Evolutionary conservation across 2,113 vertebrate genomes (phyloP).

Genomic region (Hippocampus mohnikei): DNA sequence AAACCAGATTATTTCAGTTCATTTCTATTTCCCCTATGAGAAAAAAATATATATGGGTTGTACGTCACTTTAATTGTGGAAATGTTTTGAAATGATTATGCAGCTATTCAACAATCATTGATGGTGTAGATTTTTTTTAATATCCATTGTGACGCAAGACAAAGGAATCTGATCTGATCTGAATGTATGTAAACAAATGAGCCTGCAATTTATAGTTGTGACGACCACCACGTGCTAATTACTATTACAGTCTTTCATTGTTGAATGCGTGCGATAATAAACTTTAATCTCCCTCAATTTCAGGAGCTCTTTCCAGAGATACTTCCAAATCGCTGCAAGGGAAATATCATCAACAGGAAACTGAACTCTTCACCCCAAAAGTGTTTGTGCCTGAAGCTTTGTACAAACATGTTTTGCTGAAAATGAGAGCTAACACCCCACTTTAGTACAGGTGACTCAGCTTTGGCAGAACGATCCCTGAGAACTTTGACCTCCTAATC

Average conservation of each 20-base stretch:
- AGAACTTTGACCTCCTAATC: constrained; percentile 70
- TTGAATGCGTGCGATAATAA: background rate
- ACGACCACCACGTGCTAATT: constrained; percentile 1
- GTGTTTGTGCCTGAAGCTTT: constrained; percentile 12
- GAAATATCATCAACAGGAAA: constrained; percentile 25
- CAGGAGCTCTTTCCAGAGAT: constrained; percentile 4
- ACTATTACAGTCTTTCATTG: background rate
- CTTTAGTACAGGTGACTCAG: constrained; percentile 69
- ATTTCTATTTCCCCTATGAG: background rate
- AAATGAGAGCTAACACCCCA: constrained; percentile 41
- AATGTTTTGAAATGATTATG: no score
- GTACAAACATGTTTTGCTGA: constrained; percentile 17
- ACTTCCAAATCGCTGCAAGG: constrained; percentile 8
- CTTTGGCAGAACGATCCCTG: constrained; percentile 58
- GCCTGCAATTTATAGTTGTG: background rate
- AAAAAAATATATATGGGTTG: background rate
- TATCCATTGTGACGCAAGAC: constrained; percentile 17
- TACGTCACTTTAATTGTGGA: background rate
- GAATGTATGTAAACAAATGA: constrained; percentile 38
- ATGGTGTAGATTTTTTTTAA: background rate
- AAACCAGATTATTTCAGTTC: background rate
- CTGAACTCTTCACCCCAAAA: constrained; percentile 22
- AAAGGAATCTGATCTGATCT: constrained; percentile 30
- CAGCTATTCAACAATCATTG: background rate
- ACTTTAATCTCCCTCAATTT: background rate